Percentiles rank a stretch among this genome's conserved stretches.
Evolutionary conservation across 92 coral and sea anemone genomes (phyloP).

Genomic region (Scolanthus callimorphus): DNA sequence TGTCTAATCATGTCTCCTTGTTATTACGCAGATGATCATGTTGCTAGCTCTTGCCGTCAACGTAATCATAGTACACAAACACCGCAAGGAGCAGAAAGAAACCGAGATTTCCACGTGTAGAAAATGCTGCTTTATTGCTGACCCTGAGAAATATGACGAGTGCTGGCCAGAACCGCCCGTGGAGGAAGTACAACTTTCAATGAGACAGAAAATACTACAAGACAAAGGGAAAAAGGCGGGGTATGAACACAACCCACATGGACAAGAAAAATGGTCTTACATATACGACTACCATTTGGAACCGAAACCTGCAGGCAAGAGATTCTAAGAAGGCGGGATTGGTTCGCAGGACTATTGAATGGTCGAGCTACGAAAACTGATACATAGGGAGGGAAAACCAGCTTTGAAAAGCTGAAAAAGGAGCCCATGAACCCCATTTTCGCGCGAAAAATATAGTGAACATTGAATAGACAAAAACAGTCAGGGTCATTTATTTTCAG

Average conservation of each 20-base stretch:
- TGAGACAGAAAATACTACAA: conserved; percentile 59
- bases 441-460: too few species aligned
- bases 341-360: too few species aligned
- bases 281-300: conserved; percentile 70
- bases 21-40: conserved; percentile 60
- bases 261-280: conserved; percentile 68
- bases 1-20: too few species aligned
- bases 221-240: conserved; percentile 59
- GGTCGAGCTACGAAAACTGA: not conserved
- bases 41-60: conserved; percentile 84
- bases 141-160: conserved; percentile 91
- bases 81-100: conserved; percentile 60
- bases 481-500: too few species aligned
- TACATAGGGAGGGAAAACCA: not conserved
- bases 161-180: conserved; percentile 85
- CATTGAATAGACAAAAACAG: too few species aligned
- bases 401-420: too few species aligned
- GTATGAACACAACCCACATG: conserved; percentile 61
- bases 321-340: conserved; percentile 19
- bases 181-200: conserved; percentile 65
- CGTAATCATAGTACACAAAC: conserved; percentile 82
- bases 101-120: conserved; percentile 86
- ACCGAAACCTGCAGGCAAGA: conserved; percentile 53
- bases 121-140: conserved; percentile 72
- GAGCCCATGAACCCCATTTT: too few species aligned